Conservation (phyloP, 2,797 vertebrate species). For the Caiman crocodilus region DNA sequence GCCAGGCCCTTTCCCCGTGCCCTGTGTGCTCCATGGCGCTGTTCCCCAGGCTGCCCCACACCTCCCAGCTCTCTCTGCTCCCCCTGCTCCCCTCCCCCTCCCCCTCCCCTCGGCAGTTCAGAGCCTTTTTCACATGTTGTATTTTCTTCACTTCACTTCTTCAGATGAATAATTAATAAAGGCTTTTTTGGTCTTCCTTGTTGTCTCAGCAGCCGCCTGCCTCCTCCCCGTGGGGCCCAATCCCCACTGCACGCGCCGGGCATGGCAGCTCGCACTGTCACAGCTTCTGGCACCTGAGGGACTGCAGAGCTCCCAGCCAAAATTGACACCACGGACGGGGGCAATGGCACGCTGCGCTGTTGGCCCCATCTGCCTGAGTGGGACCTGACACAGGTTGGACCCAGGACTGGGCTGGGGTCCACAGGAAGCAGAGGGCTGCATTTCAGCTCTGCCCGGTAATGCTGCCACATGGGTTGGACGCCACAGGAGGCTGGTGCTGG, state of each 20-base stretch:
- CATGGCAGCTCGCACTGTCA: too few relatives aligned
- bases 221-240: neutral
- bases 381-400: too few relatives aligned
- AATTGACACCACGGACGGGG: too few relatives aligned
- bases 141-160: conserved; percentile 72
- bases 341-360: neutral
- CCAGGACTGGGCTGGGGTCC: neutral
- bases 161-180: conserved; percentile 73
- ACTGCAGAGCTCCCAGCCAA: too few relatives aligned
- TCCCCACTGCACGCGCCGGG: too few relatives aligned
- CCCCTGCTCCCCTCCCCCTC: neutral
- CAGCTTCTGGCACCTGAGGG: too few relatives aligned
- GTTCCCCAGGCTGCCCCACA: too few relatives aligned
- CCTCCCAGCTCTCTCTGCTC: neutral
- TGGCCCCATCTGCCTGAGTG: neutral
- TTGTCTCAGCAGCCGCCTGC: conserved; percentile 5
- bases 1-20: too few relatives aligned
- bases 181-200: conserved; percentile 63
- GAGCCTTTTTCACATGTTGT: conserved; percentile 44
- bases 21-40: too few relatives aligned
- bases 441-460: too few relatives aligned
- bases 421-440: neutral
- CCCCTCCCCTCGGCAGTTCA: neutral
- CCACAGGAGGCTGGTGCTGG: too few relatives aligned
- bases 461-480: neutral